Evolutionary conservation across 1,140 invertebrate species (phyloP).

Genomic region (Drosophila asahinai): DNA sequence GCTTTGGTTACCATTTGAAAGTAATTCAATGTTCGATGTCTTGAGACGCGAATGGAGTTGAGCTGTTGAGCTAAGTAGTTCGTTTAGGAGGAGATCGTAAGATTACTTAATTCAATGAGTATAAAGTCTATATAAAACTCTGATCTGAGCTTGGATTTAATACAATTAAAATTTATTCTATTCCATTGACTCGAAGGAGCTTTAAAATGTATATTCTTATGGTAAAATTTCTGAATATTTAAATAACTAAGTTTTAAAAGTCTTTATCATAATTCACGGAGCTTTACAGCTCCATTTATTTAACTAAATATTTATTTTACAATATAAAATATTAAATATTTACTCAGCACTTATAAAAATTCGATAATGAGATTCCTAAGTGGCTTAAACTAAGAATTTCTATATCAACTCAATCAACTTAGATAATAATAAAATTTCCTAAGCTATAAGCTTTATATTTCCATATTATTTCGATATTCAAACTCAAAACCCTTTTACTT

Average conservation of each 20-base stretch:
- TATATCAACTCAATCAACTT: neutral
- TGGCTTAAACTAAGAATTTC: neutral
- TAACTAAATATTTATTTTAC: neutral
- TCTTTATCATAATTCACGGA: neutral
- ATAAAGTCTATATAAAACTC: neutral
- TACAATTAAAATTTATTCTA: neutral
- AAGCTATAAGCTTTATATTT: neutral
- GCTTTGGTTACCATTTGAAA: conserved; percentile 45
- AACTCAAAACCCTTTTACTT: neutral
- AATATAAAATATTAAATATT: neutral
- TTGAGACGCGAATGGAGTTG: conserved; percentile 16
- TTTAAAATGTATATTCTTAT: neutral
- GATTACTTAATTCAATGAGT: conserved; percentile 5
- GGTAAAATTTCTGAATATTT: neutral
- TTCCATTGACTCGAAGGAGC: neutral
- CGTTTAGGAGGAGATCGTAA: neutral
- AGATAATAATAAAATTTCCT: neutral
- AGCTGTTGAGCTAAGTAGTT: neutral
- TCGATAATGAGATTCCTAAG: neutral
- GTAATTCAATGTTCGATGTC: conserved; percentile 38
- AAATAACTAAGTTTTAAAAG: neutral
- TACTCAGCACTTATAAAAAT: neutral
- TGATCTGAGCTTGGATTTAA: neutral
- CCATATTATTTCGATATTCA: neutral
- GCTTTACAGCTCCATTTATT: neutral